Conservation (phyloP, 2,113 vertebrate species). For the Microcebus lehilahytsara region DNA sequence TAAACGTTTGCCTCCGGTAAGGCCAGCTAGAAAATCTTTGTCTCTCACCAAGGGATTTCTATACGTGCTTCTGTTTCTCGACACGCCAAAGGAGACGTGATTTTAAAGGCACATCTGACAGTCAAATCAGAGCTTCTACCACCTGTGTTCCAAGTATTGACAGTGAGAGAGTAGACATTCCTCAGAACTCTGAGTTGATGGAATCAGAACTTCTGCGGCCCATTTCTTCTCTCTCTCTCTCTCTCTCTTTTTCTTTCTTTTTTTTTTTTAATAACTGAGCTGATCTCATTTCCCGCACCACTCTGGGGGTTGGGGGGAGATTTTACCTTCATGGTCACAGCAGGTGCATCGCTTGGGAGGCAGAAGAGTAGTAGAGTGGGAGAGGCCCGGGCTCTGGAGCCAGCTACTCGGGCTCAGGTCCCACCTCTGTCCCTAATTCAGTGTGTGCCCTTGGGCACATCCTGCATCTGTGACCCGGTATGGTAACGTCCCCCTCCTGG, state of each 20-base stretch:
- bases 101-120: accelerated
- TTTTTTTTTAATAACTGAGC: no score
- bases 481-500: neutral
- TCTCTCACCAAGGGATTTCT: neutral
- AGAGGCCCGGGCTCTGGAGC: neutral
- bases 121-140: neutral
- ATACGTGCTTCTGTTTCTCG: accelerated
- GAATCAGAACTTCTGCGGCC: no score
- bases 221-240: no score
- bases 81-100: accelerated
- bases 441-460: no score
- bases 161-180: accelerated
- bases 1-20: accelerated
- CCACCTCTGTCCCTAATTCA: accelerated
- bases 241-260: no score
- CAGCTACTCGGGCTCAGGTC: neutral
- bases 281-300: neutral
- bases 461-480: neutral
- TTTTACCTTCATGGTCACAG: neutral
- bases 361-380: neutral
- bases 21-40: neutral
- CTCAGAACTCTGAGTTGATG: no score
- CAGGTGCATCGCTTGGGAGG: neutral
- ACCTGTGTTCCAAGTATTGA: no score
- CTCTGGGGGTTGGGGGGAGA: neutral